Conservation (phyloP, 2,113 vertebrate species). For the Hydropotes inermis region DNA sequence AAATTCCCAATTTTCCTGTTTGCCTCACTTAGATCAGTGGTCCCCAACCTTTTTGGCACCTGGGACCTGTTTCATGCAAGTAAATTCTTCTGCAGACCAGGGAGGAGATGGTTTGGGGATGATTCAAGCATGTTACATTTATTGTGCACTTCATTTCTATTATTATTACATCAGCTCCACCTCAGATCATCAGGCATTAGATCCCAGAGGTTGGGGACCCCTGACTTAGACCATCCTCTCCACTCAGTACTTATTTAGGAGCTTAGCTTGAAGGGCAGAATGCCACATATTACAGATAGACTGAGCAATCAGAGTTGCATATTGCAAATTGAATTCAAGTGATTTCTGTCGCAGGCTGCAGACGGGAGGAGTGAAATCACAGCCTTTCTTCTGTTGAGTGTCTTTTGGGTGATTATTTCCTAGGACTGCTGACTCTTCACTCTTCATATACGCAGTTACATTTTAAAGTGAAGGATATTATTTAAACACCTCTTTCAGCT, state of each 20-base stretch:
- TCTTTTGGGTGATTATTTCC: conserved; percentile 2
- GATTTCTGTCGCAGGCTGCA: conserved; percentile 20
- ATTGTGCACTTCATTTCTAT: background rate
- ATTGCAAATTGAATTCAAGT: background rate
- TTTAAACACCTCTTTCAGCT: background rate
- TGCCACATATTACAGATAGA: background rate
- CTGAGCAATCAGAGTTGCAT: background rate
- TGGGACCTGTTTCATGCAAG: background rate
- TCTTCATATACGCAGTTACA: background rate
- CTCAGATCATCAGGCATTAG: background rate
- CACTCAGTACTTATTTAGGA: background rate
- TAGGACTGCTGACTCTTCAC: background rate
- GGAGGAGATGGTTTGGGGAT: background rate
- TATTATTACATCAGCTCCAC: background rate
- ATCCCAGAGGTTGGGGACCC: background rate
- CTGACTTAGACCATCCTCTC: background rate
- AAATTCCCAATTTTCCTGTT: background rate
- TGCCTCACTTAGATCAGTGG: background rate
- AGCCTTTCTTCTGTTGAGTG: conserved; percentile 1
- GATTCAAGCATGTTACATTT: background rate
- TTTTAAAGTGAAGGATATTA: background rate
- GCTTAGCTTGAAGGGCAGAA: background rate
- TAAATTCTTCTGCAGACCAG: background rate
- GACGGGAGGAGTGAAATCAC: conserved; percentile 22
- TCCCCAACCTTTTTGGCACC: background rate